A percentile compares a stretch with the other conserved stretches of the same genome.
These are phyloP conservation scores for Arctia plantaginis DNA, from an alignment of 2,888 invertebrate genomes.

Conservation along the genomic window DNA sequence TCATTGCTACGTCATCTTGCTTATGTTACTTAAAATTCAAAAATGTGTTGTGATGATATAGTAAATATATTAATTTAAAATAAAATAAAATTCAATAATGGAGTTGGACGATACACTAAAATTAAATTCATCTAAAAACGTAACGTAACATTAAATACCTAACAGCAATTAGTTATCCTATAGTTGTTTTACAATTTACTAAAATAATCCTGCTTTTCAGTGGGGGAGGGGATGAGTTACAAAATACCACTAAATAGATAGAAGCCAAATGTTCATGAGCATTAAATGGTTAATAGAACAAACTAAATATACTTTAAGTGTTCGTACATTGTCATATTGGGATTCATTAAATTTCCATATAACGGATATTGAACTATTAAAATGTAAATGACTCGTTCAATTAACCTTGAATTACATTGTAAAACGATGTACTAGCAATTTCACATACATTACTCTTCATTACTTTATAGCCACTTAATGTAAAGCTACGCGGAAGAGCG, in stretches of 20 bases:
- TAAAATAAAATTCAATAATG: too few species aligned
- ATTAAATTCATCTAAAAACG: too few species aligned
- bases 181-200: too few species aligned
- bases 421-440: slow-evolving; percentile 3
- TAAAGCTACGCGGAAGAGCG: neutral
- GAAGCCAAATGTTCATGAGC: neutral
- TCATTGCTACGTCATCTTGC: neutral
- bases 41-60: too few species aligned
- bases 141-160: neutral
- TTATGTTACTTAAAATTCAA: too few species aligned
- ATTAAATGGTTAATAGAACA: neutral
- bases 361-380: slow-evolving; percentile 15
- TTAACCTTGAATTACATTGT: slow-evolving; percentile 2
- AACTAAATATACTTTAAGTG: neutral
- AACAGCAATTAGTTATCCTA: neutral
- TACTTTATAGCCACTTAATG: neutral
- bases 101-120: too few species aligned
- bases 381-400: neutral
- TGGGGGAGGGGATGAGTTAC: too few species aligned
- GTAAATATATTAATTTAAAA: too few species aligned
- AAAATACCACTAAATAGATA: neutral
- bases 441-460: slow-evolving; percentile 2
- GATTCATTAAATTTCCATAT: slow-evolving; percentile 5
- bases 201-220: too few species aligned
- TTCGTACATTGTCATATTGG: slow-evolving; percentile 1